Evolutionary conservation across 2,797 vertebrate genomes (phyloP), one percentile per base, ranked within the genome.

Genomic region (Tenualosa thibaudeaui): DNA sequence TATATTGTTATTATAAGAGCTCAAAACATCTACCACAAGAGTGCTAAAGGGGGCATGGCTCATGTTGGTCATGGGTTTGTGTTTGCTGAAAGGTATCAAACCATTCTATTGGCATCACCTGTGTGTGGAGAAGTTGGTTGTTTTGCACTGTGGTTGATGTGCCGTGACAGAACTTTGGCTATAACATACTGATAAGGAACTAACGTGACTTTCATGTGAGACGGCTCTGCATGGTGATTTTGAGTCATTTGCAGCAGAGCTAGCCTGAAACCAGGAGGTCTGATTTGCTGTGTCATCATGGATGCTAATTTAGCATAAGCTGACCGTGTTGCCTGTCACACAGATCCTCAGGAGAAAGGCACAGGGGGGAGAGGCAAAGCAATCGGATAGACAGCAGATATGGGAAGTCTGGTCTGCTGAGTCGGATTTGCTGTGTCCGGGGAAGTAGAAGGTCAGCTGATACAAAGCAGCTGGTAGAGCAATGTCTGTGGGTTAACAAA

Each of bases 261-360:
- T 19, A 78, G 37, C 37, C 40, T 78, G 71, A 22, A 19, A 71
- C 43, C 40, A 78, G 71, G 40, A 78, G 15, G 37, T 43, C 37
- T 19, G 37, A 43, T 78, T 22, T 78, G 71, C 71, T 78, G 37
- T 37, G 19, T 78, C 71, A 78, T 78, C 71, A 37, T 78, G 71
- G 40, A 9, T 78, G 37, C 40, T 22, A 0, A 8, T 40, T 78
- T 78, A 46, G 15, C 71, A 46, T 22, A 78, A 43, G 71, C 40
- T 22, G 40, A 46, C 17, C 22, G 19, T 9, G 71, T 19, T 15
- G 37, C 68, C 37, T 17, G 68, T 37, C 68, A 6, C 31, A 1
- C 37, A 40, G 31, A 71, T 26, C 65, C 5, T 71, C 8, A 71
- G 37, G 31, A 71, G 37, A 15, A 75, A 17, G 37, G 12, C 37